Evolutionary conservation across 2,888 invertebrate species (phyloP), one percentile per base, ranked within the genome.

Genomic region (Anthrax anthrax): DNA sequence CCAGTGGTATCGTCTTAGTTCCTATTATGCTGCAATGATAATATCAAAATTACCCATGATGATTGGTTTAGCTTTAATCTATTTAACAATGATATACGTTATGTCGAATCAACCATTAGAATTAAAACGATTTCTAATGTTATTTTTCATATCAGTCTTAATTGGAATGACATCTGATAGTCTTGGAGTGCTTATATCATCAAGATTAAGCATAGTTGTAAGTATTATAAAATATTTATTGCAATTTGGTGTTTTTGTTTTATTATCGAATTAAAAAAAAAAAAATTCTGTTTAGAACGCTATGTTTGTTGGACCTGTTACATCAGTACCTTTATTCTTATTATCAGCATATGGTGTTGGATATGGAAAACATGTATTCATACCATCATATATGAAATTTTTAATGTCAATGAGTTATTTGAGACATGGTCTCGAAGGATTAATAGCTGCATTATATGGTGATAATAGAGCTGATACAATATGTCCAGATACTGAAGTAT

Each of bases 341-440:
- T 73, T 94, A 42, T 84, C 92, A 6, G 85, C 83, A 1, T 85
- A 86, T 60, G 87, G 94, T 29, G 82, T 94, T 58, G 94, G 94
- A 6, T 80, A 80, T 49, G 86, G 84, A 2, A 72, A 74, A n/a
- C 71, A 74, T 1, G 80, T 83, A 0, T 75, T 62, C 43, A 58
- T 85, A 18, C 83, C 92, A 0, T 61, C 78, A 0, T 74, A 84
- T 54, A 80, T 94, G 63, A 75, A 78, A 53, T 70, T 91, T 57
- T 72, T 86, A 1, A 82, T 92, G 70, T 83, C 86, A 52, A 73
- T 83, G 44, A 91, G 90, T 49, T 92, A 83, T 63, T 73, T 91
- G 47, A 75, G 90, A 12, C 80, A 87, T 59, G 81, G 84, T 1
- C 74, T 89, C 50, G 88, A 92, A 60, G 90, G 87, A 0, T 72